Base-by-base conservation (phyloP, 2,113 vertebrate genomes). In the Hymenochirus boettgeri region DNA sequence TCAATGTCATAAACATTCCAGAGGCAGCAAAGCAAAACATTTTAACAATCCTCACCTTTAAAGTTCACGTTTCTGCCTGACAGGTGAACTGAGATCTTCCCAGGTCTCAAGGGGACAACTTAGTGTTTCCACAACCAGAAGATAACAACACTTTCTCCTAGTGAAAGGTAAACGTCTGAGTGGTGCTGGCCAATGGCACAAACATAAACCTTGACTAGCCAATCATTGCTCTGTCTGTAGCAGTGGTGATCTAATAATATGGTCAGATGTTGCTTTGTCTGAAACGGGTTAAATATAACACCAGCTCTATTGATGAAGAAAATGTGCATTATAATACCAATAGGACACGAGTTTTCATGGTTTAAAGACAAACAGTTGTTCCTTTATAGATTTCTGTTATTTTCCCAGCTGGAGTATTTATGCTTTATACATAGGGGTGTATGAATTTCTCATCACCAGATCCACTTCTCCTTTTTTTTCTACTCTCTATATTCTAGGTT, bases 1-100 rank as follows among this genome's bases (percentile, higher is more conserved):
- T 18, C 54, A 21, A n/a, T n/a, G n/a, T n/a, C n/a, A n/a, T n/a
- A n/a, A n/a, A 57, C 27, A 12, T 29, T 1, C 6, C 54, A 35
- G 18, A 21, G 27, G 29, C 18, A 4, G 19, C 29, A 35, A 35
- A 22, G 54, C 31, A 35, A 55, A 55, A 57, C 54, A 35, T 57
- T 57, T 35, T 57, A 57, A 57, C 54, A 57, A 57, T 27, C 29
- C n/a, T 57, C 54, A 57, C 54, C 54, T 57, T 57, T 57, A 57
- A 57, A 57, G 54, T 57, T 57, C 54, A 57, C 19, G 19, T 37
- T 19, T 33, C 31, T 35, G 29, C 2, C 18, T 57, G 54, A 57
- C 54, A 57, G 27, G 19, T 33, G 29, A 35, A 22, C n/a, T 57
- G 25, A 19, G 19, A 31, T 33, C 25, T 22, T 51, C 48, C 26